Percentiles rank a stretch among this genome's conserved stretches.
Conservation (phyloP, 2,797 vertebrate species). For the Siniperca scherzeri region DNA sequence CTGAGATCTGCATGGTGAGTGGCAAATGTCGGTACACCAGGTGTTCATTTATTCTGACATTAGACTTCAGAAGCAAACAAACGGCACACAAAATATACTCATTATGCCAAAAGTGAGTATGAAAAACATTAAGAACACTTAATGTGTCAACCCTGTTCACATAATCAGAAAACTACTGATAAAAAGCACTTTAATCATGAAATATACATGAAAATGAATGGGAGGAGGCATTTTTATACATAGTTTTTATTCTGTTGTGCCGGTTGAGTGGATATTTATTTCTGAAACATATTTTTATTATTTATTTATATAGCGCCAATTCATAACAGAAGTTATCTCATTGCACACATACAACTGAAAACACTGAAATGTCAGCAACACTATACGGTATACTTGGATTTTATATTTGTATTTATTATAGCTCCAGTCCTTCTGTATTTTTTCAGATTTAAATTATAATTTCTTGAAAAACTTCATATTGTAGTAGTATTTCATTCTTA, state of each 20-base stretch:
- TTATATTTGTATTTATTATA: background rate
- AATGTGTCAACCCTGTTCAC: too few relatives aligned
- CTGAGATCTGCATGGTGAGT: slow-evolving; percentile 97
- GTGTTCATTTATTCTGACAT: background rate
- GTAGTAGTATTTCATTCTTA: background rate
- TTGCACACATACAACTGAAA: background rate
- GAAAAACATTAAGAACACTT: background rate
- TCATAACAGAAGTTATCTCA: too few relatives aligned
- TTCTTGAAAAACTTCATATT: background rate
- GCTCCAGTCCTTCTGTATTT: background rate
- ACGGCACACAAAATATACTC: background rate
- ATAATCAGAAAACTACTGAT: background rate
- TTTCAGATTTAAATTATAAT: background rate
- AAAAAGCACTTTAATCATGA: slow-evolving; percentile 2
- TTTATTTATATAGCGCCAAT: too few relatives aligned
- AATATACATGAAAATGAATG: background rate
- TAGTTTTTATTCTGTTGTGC: background rate
- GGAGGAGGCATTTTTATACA: background rate
- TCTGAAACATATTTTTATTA: background rate
- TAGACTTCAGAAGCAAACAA: slow-evolving; percentile 4
- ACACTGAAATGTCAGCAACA: background rate
- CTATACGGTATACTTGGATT: background rate
- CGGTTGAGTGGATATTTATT: background rate
- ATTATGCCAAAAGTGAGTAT: background rate
- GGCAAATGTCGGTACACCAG: slow-evolving; percentile 6